Evolutionary conservation across 2,113 vertebrate genomes (phyloP).

Genomic region (Physeter macrocephalus): DNA sequence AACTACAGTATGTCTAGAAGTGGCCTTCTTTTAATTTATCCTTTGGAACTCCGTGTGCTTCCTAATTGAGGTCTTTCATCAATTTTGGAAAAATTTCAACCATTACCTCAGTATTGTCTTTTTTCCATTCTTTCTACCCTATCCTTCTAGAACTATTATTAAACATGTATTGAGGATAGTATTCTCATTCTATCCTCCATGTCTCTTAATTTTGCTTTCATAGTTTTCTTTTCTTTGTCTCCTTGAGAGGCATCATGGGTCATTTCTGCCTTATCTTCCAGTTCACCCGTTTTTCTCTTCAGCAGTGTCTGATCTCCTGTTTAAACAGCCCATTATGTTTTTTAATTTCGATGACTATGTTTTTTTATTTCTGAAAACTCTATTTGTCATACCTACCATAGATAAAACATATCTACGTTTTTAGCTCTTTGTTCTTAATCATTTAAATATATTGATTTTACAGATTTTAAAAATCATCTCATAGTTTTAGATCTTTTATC

Average conservation of each 20-base stretch:
- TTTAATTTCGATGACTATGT: not conserved
- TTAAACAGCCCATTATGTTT: not conserved
- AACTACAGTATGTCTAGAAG: not conserved
- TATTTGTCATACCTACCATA: not conserved
- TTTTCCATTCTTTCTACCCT: not conserved
- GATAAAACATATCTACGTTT: not conserved
- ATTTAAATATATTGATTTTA: not conserved
- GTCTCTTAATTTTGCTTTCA: conserved; percentile 11
- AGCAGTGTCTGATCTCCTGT: not conserved
- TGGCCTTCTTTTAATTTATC: not conserved
- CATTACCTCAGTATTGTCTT: not conserved
- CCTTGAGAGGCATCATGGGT: not conserved
- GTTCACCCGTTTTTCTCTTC: not conserved
- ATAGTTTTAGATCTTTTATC: not conserved
- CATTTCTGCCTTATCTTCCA: conserved; percentile 2
- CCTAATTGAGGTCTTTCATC: not conserved
- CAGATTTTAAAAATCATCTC: not conserved
- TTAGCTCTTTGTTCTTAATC: not conserved
- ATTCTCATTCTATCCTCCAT: not conserved
- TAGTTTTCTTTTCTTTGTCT: conserved; percentile 3
- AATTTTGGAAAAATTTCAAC: not conserved
- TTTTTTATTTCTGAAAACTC: conserved; percentile 24
- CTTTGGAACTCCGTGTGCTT: not conserved
- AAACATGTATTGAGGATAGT: not conserved
- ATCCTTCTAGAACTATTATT: conserved; percentile 1